Evolutionary conservation across 2,113 vertebrate species (phyloP).

Genomic region (Pituophis catenifer): DNA sequence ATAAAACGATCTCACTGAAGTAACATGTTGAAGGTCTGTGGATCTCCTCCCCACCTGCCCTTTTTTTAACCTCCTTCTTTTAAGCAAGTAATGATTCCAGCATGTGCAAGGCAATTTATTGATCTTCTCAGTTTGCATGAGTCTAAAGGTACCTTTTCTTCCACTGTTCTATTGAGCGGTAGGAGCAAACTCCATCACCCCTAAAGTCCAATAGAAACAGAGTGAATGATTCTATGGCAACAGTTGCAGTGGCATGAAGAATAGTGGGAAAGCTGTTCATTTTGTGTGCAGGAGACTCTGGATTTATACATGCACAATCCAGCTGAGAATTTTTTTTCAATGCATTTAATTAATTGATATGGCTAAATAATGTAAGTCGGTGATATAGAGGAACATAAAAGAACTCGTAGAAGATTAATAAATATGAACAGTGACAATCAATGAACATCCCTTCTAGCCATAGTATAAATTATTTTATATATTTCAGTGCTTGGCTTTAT

Average conservation of each 20-base stretch:
- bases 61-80: neutral
- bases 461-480: conserved; percentile 40
- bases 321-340: conserved; percentile 15
- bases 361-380: conserved; percentile 37
- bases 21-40: neutral
- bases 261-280: neutral
- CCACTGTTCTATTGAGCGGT: neutral
- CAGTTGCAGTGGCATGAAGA: neutral
- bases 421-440: conserved; percentile 35
- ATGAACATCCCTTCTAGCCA: conserved; percentile 23
- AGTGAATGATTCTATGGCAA: fast-evolving
- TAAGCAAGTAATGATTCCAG: neutral
- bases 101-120: neutral
- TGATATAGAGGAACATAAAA: conserved; percentile 40
- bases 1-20: neutral
- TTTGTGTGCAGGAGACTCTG: neutral
- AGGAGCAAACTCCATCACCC: neutral
- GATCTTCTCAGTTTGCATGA: neutral
- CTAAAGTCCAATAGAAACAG: neutral
- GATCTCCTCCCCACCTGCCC: neutral
- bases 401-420: conserved; percentile 52
- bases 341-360: conserved; percentile 52
- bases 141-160: neutral
- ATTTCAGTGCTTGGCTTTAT: conserved; percentile 30
- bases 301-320: neutral